These are phyloP conservation scores for Stegophylla sp. DNA, from an alignment of 2,888 invertebrate species.

Conservation along the genomic window DNA sequence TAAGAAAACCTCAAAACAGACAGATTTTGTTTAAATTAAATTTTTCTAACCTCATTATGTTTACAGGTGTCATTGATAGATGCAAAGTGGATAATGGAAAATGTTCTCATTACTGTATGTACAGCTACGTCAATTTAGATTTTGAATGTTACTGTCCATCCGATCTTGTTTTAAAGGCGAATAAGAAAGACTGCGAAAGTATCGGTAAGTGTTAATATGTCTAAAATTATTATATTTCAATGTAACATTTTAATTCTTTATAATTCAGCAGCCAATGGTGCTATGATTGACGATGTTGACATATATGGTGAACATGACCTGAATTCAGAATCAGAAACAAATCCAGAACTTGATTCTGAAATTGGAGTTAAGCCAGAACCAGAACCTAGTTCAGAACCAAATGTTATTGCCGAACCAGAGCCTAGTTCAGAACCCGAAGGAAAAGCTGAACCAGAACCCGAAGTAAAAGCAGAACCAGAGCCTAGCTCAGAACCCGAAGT, in stretches of 20 bases:
- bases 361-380: constrained; percentile 61
- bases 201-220: constrained; percentile 60
- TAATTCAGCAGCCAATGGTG: constrained; percentile 10
- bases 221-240: not conserved
- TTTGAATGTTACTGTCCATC: constrained; percentile 74
- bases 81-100: constrained; percentile 73
- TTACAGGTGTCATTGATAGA: constrained; percentile 69
- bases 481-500: constrained; percentile 60
- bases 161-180: constrained; percentile 67
- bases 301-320: constrained; percentile 27
- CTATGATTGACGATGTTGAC: constrained; percentile 17
- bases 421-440: constrained; percentile 61
- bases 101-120: constrained; percentile 75
- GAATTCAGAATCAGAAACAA: constrained; percentile 62
- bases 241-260: not conserved
- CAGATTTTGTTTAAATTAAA: not conserved
- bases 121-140: constrained; percentile 71
- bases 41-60: not conserved
- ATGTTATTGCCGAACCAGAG: constrained; percentile 62
- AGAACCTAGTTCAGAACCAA: constrained; percentile 61
- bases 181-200: constrained; percentile 66
- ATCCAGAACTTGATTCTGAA: constrained; percentile 59
- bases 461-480: constrained; percentile 61
- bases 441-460: constrained; percentile 62
- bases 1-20: constrained; percentile 59